Base-by-base conservation (phyloP, 2,888 invertebrate species). In the Cantharis flavilabris region DNA sequence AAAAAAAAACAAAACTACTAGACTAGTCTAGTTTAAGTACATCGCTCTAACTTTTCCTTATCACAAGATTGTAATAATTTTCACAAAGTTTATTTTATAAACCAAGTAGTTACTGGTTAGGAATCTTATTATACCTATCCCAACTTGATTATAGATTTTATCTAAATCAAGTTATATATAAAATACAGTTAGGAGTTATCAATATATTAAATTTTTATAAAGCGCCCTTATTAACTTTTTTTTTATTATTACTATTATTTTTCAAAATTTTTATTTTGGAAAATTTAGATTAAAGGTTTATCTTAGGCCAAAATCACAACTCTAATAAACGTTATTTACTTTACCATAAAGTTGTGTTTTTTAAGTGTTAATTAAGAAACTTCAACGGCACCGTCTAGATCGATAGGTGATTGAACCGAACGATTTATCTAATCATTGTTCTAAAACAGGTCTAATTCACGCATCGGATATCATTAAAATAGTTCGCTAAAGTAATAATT, bases 391-490 rank as follows among this genome's bases (percentile, higher is more conserved):
- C 67, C 62, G 75, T 72, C 69, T 67, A 71, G 28, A 67, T 67
- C 65, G 65, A 63, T 77, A 71, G 77, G 77, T 77, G 71, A 75
- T 69, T 75, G 77, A 77, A 77, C 77, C 72, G 70, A 70, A 69
- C 73, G 72, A 65, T 72, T 69, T 72, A 74, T 65, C 71, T 74
- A 77, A 74, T 74, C 77, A 77, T 77, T 77, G 72, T 77, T 72
- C 75, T 75, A 72, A 74, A 77, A 70, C 77, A 75, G 77, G 77
- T 77, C 74, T 72, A 70, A 72, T 74, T 77, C 77, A 76, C 74
- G 75, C 73, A 77, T 77, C 74, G 77, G 77, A 77, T 75, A 72
- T 77, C 69, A 71, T 75, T 77, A 75, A 75, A 75, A 77, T 77
- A 72, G 26, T 75, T 75, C 13, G 16, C 71, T 69, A 72, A 77